Evolutionary conservation across 2,113 vertebrate species (phyloP), one percentile per base, ranked within the genome.

Genomic region (Python bivittatus): DNA sequence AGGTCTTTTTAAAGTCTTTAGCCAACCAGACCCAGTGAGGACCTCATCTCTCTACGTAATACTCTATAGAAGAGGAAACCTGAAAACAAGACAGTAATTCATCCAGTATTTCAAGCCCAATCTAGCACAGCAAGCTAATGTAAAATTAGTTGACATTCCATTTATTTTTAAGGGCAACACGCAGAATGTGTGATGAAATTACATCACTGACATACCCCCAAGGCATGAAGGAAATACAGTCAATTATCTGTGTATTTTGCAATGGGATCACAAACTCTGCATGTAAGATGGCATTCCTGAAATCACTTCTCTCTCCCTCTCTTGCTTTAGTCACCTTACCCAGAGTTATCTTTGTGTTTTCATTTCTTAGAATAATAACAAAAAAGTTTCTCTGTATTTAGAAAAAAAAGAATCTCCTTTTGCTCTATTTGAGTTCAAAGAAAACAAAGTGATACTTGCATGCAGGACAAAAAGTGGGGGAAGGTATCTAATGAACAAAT

Each of bases 201-300:
- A 15, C 86, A 79, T 92, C 64, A 52, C 3, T 27, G 38, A 1
- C 54, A 91, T 89, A 17, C 79, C 68, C 84, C 25, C 11, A 27
- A 0, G 22, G 5, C 72, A 87, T 12, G 5, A 88, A 93, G 85
- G 33, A 72, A 91, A 54, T 64, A 44, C 57, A 64, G 48, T 56
- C 64, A 88, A 93, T 93, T 88, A 84, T 33, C 92, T 57, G 33
- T 68, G 84, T 88, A 89, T 91, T 89, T 90, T 85, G 64, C 84
- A 84, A 84, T 88, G 91, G 53, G 48, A 52, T 56, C 88, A 52
- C 72, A 85, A 44, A 68, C 72, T 84, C 56, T 20, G 48, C 3
- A 27, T 3, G 79, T 38, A 68, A 91, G 25, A 61, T 84, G 86
- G 25, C 72, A 79, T 52, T 33, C 12, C 56, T 57, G 2, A n/a